Evolutionary conservation across 2,113 vertebrate genomes (phyloP).

Genomic region (Willisornis vidua): DNA sequence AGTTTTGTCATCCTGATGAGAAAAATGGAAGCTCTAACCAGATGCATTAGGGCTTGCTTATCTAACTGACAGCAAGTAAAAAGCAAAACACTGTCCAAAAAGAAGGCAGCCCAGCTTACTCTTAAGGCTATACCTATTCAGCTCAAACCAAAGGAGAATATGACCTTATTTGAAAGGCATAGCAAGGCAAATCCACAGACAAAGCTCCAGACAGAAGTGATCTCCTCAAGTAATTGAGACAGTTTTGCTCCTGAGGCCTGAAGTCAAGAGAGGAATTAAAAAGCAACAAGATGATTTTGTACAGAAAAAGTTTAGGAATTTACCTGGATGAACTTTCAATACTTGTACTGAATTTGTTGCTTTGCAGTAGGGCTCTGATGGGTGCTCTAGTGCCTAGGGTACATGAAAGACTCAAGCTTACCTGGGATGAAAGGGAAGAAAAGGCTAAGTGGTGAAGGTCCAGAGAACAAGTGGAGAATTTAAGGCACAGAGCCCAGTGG

Average conservation of each 20-base stretch:
- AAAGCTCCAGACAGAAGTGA: not conserved
- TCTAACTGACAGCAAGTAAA: not conserved
- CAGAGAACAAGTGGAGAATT: not conserved
- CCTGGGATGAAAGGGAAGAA: fast-evolving
- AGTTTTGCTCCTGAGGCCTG: not conserved
- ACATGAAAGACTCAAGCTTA: not conserved
- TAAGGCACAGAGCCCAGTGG: not conserved
- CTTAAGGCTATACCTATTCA: not conserved
- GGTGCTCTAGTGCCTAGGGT: not conserved
- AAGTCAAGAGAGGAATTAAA: not conserved
- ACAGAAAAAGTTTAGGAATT: not conserved
- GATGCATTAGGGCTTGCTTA: not conserved
- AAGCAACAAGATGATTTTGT: not conserved
- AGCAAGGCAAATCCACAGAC: not conserved
- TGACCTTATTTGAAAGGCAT: not conserved
- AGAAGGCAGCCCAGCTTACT: not conserved
- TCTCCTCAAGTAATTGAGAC: not conserved
- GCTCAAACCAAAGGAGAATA: not conserved
- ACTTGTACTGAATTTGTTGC: not conserved
- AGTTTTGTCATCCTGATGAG: not conserved
- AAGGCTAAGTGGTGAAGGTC: not conserved
- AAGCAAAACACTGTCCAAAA: not conserved
- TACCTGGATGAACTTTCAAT: not conserved
- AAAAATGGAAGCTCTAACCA: not conserved
- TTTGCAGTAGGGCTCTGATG: not conserved